Conservation (phyloP, 1,140 invertebrate genomes). For the Aphidius gifuensis region DNA sequence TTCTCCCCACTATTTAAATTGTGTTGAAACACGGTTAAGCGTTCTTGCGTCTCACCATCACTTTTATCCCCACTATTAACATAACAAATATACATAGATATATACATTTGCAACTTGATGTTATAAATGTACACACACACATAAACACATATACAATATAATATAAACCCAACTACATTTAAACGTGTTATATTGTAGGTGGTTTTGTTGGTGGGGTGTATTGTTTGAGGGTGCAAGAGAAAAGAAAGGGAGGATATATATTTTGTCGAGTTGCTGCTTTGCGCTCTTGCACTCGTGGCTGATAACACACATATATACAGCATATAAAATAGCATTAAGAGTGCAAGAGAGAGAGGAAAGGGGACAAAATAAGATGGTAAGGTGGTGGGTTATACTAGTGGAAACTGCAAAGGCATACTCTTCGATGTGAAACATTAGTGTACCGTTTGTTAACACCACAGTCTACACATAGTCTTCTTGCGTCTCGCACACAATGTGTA, state of each 20-base stretch:
- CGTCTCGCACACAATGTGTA: constrained; percentile 23
- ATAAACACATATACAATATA: no score
- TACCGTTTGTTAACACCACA: constrained; percentile 55
- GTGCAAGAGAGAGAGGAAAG: constrained; percentile 24
- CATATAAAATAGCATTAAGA: constrained; percentile 16
- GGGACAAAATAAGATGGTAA: constrained; percentile 32
- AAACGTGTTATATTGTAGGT: no score
- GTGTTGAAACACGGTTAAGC: no score
- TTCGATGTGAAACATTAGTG: constrained; percentile 55
- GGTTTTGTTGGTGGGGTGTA: no score
- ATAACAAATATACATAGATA: no score
- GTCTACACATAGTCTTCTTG: constrained; percentile 42
- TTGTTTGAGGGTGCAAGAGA: no score
- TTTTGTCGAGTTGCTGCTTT: constrained; percentile 34
- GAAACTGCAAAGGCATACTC: constrained; percentile 33
- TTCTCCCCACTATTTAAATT: no score
- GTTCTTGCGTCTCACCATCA: no score
- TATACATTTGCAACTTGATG: no score
- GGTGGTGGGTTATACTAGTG: constrained; percentile 10
- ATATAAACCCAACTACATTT: no score
- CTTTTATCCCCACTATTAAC: no score
- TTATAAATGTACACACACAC: no score
- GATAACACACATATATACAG: constrained; percentile 23
- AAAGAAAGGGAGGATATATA: not conserved
- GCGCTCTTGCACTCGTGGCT: constrained; percentile 47